phyloP scores from a whole-genome alignment of 2,888 invertebrate species.

The Noctua pronuba region DNA sequence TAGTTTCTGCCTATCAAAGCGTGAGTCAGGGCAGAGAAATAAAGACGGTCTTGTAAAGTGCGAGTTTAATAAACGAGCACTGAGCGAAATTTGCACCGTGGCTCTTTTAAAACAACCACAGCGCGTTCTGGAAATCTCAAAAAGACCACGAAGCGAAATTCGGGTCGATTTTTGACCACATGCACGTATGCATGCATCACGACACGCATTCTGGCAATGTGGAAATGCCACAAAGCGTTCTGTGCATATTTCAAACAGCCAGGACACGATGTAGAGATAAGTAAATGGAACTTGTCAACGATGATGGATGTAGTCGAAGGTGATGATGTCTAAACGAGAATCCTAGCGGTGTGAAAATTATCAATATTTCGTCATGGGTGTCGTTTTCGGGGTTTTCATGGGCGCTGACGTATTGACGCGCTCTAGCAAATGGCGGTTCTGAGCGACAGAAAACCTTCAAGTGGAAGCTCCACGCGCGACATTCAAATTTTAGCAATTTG shows the following conservation, averaged over 20 bases:
- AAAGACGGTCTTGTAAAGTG: neutral
- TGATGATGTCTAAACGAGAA: too few relatives aligned
- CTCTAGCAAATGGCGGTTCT: neutral
- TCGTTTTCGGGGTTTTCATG: too few relatives aligned
- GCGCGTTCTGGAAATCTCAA: too few relatives aligned
- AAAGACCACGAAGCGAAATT: too few relatives aligned
- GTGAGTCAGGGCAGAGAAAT: neutral
- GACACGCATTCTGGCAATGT: neutral
- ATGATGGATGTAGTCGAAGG: neutral
- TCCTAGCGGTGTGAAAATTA: too few relatives aligned
- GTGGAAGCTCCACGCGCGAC: too few relatives aligned
- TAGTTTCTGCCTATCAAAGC: neutral
- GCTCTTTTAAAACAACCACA: neutral
- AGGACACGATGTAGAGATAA: neutral
- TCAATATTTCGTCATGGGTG: too few relatives aligned
- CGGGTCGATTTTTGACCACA: too few relatives aligned
- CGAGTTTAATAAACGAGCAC: neutral
- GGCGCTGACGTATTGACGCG: too few relatives aligned
- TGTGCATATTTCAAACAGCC: neutral
- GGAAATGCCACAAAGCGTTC: neutral
- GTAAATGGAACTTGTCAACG: neutral
- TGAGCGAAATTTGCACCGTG: neutral
- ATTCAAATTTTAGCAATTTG: too few relatives aligned
- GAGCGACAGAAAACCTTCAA: neutral
- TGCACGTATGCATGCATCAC: too few relatives aligned